Percentiles rank a stretch among this genome's conserved stretches.
phyloP scores from a whole-genome alignment of 2,797 vertebrate genomes.

The Poeciliopsis gracilis region DNA sequence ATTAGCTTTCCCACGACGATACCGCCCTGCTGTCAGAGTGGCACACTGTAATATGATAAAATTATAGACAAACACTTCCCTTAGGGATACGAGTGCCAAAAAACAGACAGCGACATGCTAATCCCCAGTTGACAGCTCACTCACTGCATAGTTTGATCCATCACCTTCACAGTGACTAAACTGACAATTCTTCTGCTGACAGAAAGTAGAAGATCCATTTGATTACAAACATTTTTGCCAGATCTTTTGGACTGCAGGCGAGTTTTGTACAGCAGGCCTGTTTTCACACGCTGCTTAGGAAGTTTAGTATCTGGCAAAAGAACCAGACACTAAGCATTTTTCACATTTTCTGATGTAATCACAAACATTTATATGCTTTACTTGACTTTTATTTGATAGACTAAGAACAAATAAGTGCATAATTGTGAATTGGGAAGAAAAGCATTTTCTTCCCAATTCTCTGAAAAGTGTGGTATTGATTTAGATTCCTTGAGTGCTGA shows the following conservation, averaged over 20 bases:
- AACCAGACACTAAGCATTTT: not conserved
- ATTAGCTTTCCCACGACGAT: constrained; percentile 74
- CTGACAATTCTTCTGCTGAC: constrained; percentile 1
- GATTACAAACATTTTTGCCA: not conserved
- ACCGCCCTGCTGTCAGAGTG: constrained; percentile 49
- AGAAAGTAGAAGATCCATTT: not conserved
- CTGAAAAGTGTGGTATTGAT: not conserved
- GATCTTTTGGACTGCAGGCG: not conserved
- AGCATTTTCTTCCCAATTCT: not conserved
- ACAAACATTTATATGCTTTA: not conserved
- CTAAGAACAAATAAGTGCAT: not conserved
- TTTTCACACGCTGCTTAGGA: not conserved
- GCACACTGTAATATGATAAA: constrained; percentile 70
- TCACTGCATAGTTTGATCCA: constrained; percentile 13
- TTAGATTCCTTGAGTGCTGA: not conserved
- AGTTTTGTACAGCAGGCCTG: not conserved
- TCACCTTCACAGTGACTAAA: constrained; percentile 1
- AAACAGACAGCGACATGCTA: constrained; percentile 56
- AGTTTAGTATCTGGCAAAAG: not conserved
- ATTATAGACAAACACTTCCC: constrained; percentile 68
- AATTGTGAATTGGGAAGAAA: not conserved
- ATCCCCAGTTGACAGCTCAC: constrained; percentile 57
- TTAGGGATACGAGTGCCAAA: constrained; percentile 51
- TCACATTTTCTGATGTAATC: not conserved
- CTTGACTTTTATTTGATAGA: not conserved